phyloP scores from a whole-genome alignment of 2,797 vertebrate genomes.

The Enoplosus armatus region DNA sequence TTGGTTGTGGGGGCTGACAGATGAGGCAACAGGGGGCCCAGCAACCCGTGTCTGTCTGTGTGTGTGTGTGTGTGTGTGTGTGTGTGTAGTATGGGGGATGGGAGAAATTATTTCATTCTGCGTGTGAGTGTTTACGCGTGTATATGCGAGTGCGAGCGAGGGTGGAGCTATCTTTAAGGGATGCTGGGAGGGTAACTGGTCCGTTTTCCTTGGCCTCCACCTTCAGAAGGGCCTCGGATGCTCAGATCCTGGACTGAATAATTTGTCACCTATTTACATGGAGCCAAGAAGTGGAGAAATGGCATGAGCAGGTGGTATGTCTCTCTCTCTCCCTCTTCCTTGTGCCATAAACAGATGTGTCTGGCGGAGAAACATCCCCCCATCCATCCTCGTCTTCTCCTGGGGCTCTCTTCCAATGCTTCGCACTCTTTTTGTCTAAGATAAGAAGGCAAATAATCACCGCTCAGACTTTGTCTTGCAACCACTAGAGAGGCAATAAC shows the following conservation, averaged over 20 bases:
- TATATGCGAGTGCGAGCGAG: constrained; percentile 30
- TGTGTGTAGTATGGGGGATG: constrained; percentile 40
- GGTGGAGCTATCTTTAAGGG: constrained; percentile 72
- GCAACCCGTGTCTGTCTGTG: constrained; percentile 78
- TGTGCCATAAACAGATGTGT: constrained; percentile 78
- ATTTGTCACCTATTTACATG: constrained; percentile 84
- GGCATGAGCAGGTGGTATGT: constrained; percentile 80
- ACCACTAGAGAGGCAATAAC: too few relatives aligned
- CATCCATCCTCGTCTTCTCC: constrained; percentile 46
- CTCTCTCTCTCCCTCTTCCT: constrained; percentile 42
- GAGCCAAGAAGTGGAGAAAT: constrained; percentile 70
- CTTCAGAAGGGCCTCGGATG: constrained; percentile 43
- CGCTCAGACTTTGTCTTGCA: constrained; percentile 38
- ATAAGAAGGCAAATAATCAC: constrained; percentile 65
- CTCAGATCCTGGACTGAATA: constrained; percentile 79
- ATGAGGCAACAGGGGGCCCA: constrained; percentile 82
- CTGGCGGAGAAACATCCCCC: constrained; percentile 66
- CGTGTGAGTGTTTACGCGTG: constrained; percentile 46
- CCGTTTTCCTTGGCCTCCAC: constrained; percentile 67
- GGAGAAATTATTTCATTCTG: constrained; percentile 38
- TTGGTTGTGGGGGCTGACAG: constrained; percentile 77
- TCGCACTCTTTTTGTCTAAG: constrained; percentile 60
- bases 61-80: constrained; percentile 29
- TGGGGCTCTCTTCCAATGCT: constrained; percentile 58
- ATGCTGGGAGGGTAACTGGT: constrained; percentile 73